phyloP scores from a whole-genome alignment of 1,140 invertebrate genomes.

The Reticulitermes speratus region DNA sequence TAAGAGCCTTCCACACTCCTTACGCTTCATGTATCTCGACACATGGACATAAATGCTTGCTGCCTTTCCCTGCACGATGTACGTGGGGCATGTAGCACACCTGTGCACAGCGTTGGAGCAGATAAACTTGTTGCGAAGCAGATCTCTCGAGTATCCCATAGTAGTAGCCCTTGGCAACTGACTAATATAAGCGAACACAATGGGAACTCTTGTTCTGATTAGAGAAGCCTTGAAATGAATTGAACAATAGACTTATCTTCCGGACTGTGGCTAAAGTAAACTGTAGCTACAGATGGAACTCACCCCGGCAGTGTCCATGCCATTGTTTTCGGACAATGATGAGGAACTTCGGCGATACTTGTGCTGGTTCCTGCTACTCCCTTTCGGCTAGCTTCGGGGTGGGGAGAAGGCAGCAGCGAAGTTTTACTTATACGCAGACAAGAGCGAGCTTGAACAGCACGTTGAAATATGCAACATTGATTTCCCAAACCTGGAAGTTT shows the following conservation, averaged over 20 bases:
- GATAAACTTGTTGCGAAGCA: not conserved
- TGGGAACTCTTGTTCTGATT: constrained; percentile 4
- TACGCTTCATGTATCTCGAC: too few relatives aligned
- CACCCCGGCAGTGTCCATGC: not conserved
- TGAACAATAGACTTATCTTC: not conserved
- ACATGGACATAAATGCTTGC: not conserved
- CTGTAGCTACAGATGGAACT: not conserved
- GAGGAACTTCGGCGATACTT: constrained; percentile 1
- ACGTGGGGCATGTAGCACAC: not conserved
- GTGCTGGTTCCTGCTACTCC: not conserved
- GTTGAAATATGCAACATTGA: not conserved
- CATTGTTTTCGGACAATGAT: constrained; percentile 19
- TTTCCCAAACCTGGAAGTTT: not conserved
- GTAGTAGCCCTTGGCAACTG: not conserved
- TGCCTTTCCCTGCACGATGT: not conserved
- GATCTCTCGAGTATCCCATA: not conserved
- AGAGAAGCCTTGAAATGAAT: constrained; percentile 2
- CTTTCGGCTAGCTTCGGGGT: not conserved
- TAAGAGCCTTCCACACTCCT: too few relatives aligned
- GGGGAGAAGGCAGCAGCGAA: not conserved
- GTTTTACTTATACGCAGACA: not conserved
- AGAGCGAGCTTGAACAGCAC: not conserved
- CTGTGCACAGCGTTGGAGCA: not conserved
- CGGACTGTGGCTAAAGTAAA: not conserved
- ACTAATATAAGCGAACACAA: not conserved